Base-by-base conservation (phyloP, 2,113 vertebrate genomes). In the Peromyscus leucopus region DNA sequence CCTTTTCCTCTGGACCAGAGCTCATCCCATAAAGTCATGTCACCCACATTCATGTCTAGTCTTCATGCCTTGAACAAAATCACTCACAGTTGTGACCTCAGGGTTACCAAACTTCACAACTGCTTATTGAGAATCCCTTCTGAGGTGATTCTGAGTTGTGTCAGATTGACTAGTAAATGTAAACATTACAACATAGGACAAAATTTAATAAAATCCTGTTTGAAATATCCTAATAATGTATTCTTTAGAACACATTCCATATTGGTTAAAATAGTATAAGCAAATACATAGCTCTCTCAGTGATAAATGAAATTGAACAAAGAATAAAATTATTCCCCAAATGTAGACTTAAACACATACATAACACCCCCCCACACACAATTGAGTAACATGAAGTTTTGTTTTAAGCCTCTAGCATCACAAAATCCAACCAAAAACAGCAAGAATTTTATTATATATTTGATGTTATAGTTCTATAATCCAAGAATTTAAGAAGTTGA, bases 231-330 rank as follows among this genome's bases (percentile, higher is more conserved):
- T 95, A 63, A 22, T 42, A 71, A 90, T 67, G 1, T 63, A 88
- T 74, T 51, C 33, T 79, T 33, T 80, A 65, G 2, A 83, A 42
- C 1, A 0, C 3, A 26, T 67, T 13, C 1, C 1, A 12, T 88
- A 5, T 17, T 93, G 57, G 1, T n/a, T 87, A 28, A 94, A 96
- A 84, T 93, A 13, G 36, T 33, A 88, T 90, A 86, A 82, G 33
- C 21, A 71, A 79, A 67, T 93, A 0, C 0, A 82, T 69, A 79
- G 61, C 15, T 67, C 59, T 74, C 0, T 36, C 46, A 90, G 46
- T 48, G 24, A 92, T 17, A 51, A 82, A 59, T 57, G 80, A 67
- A 92, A 69, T 33, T 61, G 28, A 91, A 80, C 16, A 74, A 88
- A 65, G 5, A 88, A 24, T 83, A 21, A n/a, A 79, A 92, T n/a